A percentile compares a stretch with the other conserved stretches of the same genome.
These are phyloP conservation scores for Sitta carolinensis DNA, from an alignment of 2,797 vertebrate species.

Conservation along the genomic window DNA sequence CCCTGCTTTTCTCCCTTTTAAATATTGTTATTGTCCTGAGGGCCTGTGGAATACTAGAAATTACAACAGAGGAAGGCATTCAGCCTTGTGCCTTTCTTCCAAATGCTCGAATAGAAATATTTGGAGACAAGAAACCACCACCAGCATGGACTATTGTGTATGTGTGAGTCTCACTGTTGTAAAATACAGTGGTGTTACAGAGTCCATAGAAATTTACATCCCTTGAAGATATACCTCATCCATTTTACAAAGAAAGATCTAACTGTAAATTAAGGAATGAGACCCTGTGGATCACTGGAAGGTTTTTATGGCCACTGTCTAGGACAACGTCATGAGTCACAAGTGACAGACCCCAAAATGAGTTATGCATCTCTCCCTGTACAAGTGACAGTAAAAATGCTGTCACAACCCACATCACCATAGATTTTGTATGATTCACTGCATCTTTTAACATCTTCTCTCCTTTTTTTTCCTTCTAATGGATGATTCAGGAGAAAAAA, in stretches of 20 bases:
- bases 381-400: not conserved
- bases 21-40: not conserved
- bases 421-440: not conserved
- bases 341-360: slow-evolving; percentile 12
- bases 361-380: not conserved
- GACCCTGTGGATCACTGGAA: not conserved
- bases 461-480: not conserved
- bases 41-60: not conserved
- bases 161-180: slow-evolving; percentile 22
- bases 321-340: not conserved
- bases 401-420: not conserved
- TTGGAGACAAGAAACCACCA: not conserved
- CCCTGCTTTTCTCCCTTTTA: accelerated
- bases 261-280: slow-evolving; percentile 31
- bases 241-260: not conserved
- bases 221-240: slow-evolving; percentile 39
- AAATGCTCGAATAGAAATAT: not conserved
- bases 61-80: not conserved
- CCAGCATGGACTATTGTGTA: not conserved
- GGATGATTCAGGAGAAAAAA: not conserved
- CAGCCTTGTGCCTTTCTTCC: not conserved
- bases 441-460: not conserved
- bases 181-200: not conserved
- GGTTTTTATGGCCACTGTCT: slow-evolving; percentile 40
- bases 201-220: slow-evolving; percentile 30